Evolutionary conservation across 1,140 invertebrate genomes (phyloP).

Genomic region (Drosophila pruinosa): DNA sequence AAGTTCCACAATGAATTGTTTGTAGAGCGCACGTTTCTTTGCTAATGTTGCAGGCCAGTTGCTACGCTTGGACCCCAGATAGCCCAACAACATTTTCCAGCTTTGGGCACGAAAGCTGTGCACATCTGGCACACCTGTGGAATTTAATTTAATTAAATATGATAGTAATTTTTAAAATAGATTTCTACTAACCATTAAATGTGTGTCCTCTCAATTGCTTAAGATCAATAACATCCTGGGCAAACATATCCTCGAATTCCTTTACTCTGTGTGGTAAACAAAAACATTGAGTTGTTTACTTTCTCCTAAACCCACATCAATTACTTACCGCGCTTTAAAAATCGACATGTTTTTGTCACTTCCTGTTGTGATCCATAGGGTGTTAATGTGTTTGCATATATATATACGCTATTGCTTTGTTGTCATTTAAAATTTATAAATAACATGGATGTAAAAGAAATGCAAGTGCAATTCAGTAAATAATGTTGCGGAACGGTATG

Average conservation of each 20-base stretch:
- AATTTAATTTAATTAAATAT: conserved; percentile 21
- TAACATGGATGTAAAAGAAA: conserved; percentile 19
- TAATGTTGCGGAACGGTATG: not conserved
- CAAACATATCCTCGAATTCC: conserved; percentile 88
- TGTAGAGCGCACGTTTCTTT: conserved; percentile 90
- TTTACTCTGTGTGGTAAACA: conserved; percentile 85
- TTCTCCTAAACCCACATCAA: not conserved
- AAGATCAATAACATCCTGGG: conserved; percentile 88
- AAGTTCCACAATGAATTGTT: conserved; percentile 94
- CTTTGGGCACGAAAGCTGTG: conserved; percentile 89
- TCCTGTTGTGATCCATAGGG: conserved; percentile 29
- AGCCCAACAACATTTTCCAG: conserved; percentile 93
- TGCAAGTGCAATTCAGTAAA: conserved; percentile 22
- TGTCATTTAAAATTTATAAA: conserved; percentile 20
- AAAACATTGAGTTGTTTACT: conserved; percentile 18
- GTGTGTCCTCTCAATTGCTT: conserved; percentile 86
- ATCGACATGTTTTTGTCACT: conserved; percentile 67
- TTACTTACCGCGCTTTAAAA: conserved; percentile 71
- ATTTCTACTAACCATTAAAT: conserved; percentile 87
- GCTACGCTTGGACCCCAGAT: conserved; percentile 87
- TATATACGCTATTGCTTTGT: conserved; percentile 29
- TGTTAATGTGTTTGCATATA: not conserved
- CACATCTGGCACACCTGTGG: conserved; percentile 91
- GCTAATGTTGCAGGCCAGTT: conserved; percentile 87
- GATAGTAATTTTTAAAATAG: not conserved